Evolutionary conservation across 2,797 vertebrate genomes (phyloP).

Genomic region (Siniperca undulata): DNA sequence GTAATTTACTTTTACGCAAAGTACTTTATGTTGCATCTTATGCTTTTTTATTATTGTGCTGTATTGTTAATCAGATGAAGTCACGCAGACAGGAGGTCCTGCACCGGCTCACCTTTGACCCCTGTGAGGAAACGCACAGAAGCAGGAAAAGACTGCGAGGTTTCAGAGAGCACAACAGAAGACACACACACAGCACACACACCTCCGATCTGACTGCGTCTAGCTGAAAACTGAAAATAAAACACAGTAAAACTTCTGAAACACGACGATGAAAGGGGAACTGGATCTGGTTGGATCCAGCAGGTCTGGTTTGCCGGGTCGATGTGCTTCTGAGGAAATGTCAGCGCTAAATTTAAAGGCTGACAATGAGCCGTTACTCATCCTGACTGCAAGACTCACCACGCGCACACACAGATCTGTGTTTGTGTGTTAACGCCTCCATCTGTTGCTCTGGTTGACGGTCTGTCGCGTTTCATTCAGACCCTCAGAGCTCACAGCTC

Average conservation of each 20-base stretch:
- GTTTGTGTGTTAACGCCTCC: constrained; percentile 37
- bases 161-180: neutral
- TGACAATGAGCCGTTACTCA: constrained; percentile 65
- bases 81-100: too few species aligned
- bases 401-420: constrained; percentile 18
- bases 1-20: neutral
- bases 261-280: neutral
- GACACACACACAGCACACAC: too few species aligned
- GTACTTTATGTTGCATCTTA: too few species aligned
- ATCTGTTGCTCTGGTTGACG: constrained; percentile 31
- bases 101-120: constrained; percentile 2
- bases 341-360: constrained; percentile 68
- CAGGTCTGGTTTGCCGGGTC: constrained; percentile 28
- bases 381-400: constrained; percentile 22
- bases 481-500: neutral
- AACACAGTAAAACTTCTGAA: neutral
- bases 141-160: neutral
- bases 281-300: constrained; percentile 2
- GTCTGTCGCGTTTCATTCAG: constrained; percentile 41
- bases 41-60: too few species aligned
- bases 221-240: neutral
- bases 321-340: constrained; percentile 55
- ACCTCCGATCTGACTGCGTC: neutral
- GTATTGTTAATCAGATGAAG: too few species aligned
- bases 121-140: neutral